phyloP scores from a whole-genome alignment of 2,113 vertebrate species.

The Hippocampus zosterae region DNA sequence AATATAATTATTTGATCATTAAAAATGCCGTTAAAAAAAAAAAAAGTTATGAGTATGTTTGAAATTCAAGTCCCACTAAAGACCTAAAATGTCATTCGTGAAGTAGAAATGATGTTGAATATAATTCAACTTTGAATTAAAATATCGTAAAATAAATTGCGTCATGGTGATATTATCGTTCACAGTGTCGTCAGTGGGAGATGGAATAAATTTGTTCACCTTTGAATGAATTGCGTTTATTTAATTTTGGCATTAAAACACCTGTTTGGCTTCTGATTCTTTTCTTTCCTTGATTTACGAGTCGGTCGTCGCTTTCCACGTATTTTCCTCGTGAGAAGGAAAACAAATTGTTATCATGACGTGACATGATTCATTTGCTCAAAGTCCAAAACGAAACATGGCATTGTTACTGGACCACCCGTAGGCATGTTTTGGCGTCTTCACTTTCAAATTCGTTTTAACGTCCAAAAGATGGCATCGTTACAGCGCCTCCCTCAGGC shows the following conservation, averaged over 20 bases:
- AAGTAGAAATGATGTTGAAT: no score
- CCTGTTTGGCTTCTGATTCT: neutral
- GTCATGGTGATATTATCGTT: neutral
- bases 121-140: neutral
- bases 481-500: no score
- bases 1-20: neutral
- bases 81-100: neutral
- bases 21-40: neutral
- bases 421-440: no score
- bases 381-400: no score
- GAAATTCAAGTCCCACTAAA: neutral
- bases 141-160: neutral
- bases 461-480: neutral
- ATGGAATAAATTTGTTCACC: neutral
- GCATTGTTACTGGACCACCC: no score
- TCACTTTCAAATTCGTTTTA: no score
- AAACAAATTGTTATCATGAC: no score
- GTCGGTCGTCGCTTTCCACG: no score
- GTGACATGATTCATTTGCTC: no score
- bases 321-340: no score
- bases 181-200: neutral
- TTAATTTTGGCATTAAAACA: neutral
- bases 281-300: neutral
- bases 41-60: neutral
- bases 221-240: neutral